Percentiles rank a stretch among this genome's conserved stretches.
These are phyloP conservation scores for Tragelaphus eurycerus DNA, from an alignment of 2,797 vertebrate genomes.

Conservation along the genomic window DNA sequence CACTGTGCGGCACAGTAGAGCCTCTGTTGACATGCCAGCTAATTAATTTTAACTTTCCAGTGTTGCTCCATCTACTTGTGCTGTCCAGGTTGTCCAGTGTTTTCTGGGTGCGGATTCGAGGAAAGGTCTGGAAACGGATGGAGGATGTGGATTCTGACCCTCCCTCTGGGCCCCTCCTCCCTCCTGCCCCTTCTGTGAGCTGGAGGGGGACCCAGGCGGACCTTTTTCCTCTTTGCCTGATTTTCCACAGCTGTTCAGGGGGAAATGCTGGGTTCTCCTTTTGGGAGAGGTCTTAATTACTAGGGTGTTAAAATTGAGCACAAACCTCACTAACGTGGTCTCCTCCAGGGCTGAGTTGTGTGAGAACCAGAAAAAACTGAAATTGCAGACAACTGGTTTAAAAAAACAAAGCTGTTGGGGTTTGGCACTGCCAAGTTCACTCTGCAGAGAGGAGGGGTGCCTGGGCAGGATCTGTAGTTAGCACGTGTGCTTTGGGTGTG, in stretches of 20 bases:
- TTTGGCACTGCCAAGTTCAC: background rate
- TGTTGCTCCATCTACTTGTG: slow-evolving; percentile 56
- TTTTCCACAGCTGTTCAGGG: background rate
- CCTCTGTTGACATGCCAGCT: slow-evolving; percentile 83
- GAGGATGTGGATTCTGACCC: slow-evolving; percentile 34
- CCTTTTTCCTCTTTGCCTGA: background rate
- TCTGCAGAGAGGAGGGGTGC: background rate
- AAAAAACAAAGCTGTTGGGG: background rate
- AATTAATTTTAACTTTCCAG: slow-evolving; percentile 83
- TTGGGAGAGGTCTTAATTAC: slow-evolving; percentile 16
- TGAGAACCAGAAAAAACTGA: slow-evolving; percentile 30
- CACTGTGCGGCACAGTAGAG: slow-evolving; percentile 76
- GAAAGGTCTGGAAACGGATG: slow-evolving; percentile 5
- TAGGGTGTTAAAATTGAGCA: background rate
- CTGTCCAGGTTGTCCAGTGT: slow-evolving; percentile 62
- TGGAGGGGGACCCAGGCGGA: background rate
- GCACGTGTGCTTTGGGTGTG: background rate
- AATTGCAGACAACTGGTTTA: background rate
- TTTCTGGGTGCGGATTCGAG: slow-evolving; percentile 27
- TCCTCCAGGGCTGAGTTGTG: background rate
- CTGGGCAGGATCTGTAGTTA: background rate
- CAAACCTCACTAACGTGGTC: background rate
- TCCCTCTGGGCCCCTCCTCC: background rate
- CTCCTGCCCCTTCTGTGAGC: background rate
- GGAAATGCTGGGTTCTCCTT: background rate